Evolutionary conservation across 2,797 vertebrate genomes (phyloP), one percentile per base, ranked within the genome.

Genomic region (Poeciliopsis paucimaculata): DNA sequence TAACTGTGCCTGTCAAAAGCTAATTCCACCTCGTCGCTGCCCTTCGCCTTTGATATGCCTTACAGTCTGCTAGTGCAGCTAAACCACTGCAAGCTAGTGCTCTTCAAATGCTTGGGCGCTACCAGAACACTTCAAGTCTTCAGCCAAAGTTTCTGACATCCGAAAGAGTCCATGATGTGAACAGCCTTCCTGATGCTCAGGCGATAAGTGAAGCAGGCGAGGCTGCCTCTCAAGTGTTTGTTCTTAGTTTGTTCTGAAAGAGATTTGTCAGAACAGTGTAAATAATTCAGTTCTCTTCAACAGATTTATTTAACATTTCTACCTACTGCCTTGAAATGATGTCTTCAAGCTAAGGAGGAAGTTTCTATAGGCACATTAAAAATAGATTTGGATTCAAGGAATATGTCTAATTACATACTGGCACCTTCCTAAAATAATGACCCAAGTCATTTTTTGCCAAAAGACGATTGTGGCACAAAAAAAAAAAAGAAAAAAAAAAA

Each of bases 281-380:
- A 75, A 74, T 36, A 74, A 78, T 81, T 76, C 45, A 79, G 71
- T 78, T 76, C 57, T 72, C 47, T 70, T 77, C 49, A 80, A 80
- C n/a, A 78, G 45, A 74, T 75, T 31, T 84, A 89, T 89, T 20
- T 46, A 77, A 62, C 73, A 83, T 64, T 70, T 70, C 8, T 90
- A 76, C 90, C 91, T 90, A 92, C 92, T 89, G 86, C 81, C 77
- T 85, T 82, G 82, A 90, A 77, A 82, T 84, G 85, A 86, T 84
- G 75, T 53, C 60, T 77, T 86, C 60, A 82, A 82, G 89, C 88
- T 89, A 83, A 84, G 72, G 75, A 76, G 81, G 78, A 85, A 78
- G 80, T 86, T 83, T 79, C 77, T 79, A 85, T 77, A 86, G 82
- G 88, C 84, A 87, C 76, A 87, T 80, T 83, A 82, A 73, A 88